Conservation (phyloP, 2,113 vertebrate species). For the Myotis brandtii region DNA sequence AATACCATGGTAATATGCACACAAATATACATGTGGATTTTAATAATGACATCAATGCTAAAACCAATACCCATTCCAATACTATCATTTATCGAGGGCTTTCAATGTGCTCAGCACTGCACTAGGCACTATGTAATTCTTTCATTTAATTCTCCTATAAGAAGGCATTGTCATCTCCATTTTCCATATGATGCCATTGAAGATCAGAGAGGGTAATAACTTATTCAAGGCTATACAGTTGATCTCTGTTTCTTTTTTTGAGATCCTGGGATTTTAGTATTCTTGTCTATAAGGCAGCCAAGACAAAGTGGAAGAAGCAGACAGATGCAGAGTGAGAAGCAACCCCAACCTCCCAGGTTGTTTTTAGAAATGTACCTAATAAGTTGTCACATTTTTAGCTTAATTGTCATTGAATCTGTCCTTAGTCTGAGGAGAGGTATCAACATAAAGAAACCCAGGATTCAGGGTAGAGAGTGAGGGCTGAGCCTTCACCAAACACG, state of each 20-base stretch:
- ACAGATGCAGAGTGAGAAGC: neutral
- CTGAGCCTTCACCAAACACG: neutral
- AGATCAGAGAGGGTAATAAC: neutral
- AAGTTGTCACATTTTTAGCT: neutral
- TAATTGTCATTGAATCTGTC: neutral
- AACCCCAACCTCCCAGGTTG: neutral
- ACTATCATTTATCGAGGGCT: neutral
- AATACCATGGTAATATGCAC: neutral
- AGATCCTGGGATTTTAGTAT: slow-evolving; percentile 23
- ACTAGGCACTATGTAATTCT: neutral
- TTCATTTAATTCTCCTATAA: slow-evolving; percentile 6
- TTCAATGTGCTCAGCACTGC: neutral
- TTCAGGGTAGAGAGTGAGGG: neutral
- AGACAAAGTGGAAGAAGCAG: neutral
- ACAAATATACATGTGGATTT: neutral
- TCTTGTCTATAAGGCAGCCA: neutral
- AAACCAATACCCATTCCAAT: neutral
- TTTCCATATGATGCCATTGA: neutral
- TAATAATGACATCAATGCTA: neutral
- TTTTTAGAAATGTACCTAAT: neutral
- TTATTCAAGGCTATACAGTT: neutral
- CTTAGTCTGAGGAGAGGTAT: neutral
- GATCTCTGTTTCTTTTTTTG: neutral
- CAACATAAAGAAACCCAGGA: neutral
- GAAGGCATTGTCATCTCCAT: neutral